Conservation (phyloP, 2,113 vertebrate genomes). For the Tursiops truncatus region DNA sequence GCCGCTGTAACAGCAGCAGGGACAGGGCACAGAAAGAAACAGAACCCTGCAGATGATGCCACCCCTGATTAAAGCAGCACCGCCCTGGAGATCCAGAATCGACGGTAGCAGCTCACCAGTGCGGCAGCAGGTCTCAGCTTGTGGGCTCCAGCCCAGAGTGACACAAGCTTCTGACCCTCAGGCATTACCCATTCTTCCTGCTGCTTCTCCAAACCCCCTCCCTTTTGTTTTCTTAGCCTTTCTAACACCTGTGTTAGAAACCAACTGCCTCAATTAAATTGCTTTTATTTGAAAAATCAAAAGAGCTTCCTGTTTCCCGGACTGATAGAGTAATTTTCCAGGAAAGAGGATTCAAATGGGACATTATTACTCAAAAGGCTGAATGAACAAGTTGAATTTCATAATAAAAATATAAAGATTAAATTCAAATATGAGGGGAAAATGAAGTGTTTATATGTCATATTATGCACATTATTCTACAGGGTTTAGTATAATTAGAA, state of each 20-base stretch:
- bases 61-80: not conserved
- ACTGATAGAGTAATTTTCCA: not conserved
- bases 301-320: not conserved
- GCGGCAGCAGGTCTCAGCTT: not conserved
- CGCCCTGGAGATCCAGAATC: not conserved
- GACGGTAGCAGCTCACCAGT: not conserved
- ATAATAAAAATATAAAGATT: not conserved
- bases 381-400: not conserved
- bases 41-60: not conserved
- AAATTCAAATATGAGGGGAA: not conserved
- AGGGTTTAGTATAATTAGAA: not conserved
- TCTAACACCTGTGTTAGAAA: not conserved
- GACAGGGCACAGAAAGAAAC: not conserved
- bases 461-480: not conserved
- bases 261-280: slow-evolving; percentile 4
- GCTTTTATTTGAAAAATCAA: slow-evolving; percentile 16
- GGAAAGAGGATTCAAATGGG: not conserved
- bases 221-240: not conserved
- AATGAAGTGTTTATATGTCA: not conserved
- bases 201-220: not conserved
- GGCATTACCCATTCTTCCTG: not conserved
- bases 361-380: not conserved
- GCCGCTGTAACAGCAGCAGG: not conserved
- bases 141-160: not conserved
- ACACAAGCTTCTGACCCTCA: not conserved